These are phyloP conservation scores for Boloria euphrosyne DNA, from an alignment of 2,888 invertebrate genomes.

Conservation along the genomic window DNA sequence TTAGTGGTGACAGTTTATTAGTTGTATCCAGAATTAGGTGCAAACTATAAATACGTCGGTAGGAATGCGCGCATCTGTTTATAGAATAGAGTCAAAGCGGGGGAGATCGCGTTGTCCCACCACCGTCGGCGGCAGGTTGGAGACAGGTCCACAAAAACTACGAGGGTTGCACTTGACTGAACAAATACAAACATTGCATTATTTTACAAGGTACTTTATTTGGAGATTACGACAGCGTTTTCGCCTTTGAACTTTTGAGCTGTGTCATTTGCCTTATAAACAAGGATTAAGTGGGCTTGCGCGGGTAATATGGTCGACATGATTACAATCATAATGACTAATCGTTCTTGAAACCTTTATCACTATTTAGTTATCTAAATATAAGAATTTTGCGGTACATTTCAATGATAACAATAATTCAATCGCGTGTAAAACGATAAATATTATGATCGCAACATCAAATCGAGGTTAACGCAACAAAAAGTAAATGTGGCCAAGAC, in stretches of 20 bases:
- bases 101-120: constrained; percentile 52
- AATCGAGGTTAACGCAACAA: constrained; percentile 30
- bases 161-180: constrained; percentile 11
- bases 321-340: not conserved
- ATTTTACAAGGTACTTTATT: not conserved
- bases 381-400: not conserved
- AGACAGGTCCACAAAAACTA: constrained; percentile 57
- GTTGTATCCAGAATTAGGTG: constrained; percentile 68
- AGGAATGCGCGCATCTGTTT: constrained; percentile 76
- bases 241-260: not conserved
- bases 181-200: constrained; percentile 20
- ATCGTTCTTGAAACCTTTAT: not conserved
- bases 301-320: not conserved
- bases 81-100: constrained; percentile 67
- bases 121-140: constrained; percentile 49
- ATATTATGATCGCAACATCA: not conserved
- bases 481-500: constrained; percentile 44
- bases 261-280: not conserved
- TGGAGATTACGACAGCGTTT: not conserved
- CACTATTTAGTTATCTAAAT: not conserved
- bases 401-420: not conserved
- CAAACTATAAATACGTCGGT: constrained; percentile 61
- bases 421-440: not conserved
- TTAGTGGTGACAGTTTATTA: constrained; percentile 49
- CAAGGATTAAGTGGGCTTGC: not conserved